These are phyloP conservation scores for Erpetoichthys calabaricus DNA, from an alignment of 2,797 vertebrate species.

Conservation along the genomic window DNA sequence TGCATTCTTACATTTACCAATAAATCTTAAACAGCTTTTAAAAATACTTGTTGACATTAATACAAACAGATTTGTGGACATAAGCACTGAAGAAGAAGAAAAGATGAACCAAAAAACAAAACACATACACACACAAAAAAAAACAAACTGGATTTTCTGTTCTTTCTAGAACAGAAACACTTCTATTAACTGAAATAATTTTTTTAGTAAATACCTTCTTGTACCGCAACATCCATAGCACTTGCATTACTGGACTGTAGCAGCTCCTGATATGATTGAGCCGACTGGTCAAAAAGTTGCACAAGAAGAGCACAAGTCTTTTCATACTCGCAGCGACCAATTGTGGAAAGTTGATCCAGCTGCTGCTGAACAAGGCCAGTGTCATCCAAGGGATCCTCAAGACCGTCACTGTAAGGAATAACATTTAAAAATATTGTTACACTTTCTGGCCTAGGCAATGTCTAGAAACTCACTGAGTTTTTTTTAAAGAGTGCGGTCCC, in stretches of 20 bases:
- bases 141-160: too few species aligned
- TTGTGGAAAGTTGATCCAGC: conserved; percentile 89
- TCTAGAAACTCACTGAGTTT: too few species aligned
- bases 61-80: too few species aligned
- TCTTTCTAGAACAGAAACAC: too few species aligned
- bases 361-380: conserved; percentile 92
- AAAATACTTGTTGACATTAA: too few species aligned
- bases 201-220: conserved; percentile 41
- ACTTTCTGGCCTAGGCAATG: too few species aligned
- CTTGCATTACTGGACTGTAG: conserved; percentile 85
- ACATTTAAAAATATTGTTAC: too few species aligned
- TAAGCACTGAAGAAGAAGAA: too few species aligned
- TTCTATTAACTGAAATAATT: conserved; percentile 14
- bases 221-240: conserved; percentile 60
- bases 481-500: not conserved
- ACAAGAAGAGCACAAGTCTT: conserved; percentile 92
- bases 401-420: conserved; percentile 59
- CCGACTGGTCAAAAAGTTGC: conserved; percentile 90
- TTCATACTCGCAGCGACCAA: conserved; percentile 92
- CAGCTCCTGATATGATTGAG: conserved; percentile 91
- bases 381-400: conserved; percentile 90
- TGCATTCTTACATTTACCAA: too few species aligned
- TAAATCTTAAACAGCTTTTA: too few species aligned
- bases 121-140: too few species aligned
- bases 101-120: too few species aligned